A percentile compares a stretch with the other conserved stretches of the same genome.
Conservation (phyloP, 1,140 invertebrate genomes). For the Coenobita brevimanus region DNA sequence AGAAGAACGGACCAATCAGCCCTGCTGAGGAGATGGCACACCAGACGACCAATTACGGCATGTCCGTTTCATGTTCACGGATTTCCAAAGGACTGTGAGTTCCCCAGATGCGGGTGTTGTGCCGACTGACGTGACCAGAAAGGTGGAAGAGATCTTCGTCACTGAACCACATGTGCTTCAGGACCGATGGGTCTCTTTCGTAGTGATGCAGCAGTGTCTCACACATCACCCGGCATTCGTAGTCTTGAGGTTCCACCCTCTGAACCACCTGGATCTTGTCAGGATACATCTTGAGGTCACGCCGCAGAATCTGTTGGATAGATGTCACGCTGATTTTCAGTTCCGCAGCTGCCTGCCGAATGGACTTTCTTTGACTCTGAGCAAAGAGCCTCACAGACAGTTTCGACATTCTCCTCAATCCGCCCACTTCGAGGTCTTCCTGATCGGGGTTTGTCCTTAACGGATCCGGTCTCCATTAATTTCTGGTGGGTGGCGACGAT, state of each 20-base stretch:
- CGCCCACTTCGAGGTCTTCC: constrained; percentile 3
- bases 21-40: neutral
- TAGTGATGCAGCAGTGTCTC: constrained; percentile 11
- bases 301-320: constrained; percentile 7
- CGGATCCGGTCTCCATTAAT: constrained; percentile 6
- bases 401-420: neutral
- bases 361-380: constrained; percentile 24
- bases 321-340: constrained; percentile 3
- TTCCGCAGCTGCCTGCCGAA: neutral
- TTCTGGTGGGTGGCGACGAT: constrained; percentile 5
- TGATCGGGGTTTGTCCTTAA: neutral
- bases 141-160: constrained; percentile 26
- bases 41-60: neutral
- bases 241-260: constrained; percentile 9
- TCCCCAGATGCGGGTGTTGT: constrained; percentile 12
- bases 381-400: neutral
- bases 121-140: constrained; percentile 24
- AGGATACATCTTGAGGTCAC: neutral
- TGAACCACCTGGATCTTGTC: constrained; percentile 19
- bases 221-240: neutral
- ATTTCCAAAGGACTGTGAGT: constrained; percentile 5
- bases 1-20: constrained; percentile 3
- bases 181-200: constrained; percentile 8
- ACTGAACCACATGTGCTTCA: constrained; percentile 1
- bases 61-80: neutral